phyloP scores from a whole-genome alignment of 1,140 invertebrate genomes.

The Trachymyrmex septentrionalis region DNA sequence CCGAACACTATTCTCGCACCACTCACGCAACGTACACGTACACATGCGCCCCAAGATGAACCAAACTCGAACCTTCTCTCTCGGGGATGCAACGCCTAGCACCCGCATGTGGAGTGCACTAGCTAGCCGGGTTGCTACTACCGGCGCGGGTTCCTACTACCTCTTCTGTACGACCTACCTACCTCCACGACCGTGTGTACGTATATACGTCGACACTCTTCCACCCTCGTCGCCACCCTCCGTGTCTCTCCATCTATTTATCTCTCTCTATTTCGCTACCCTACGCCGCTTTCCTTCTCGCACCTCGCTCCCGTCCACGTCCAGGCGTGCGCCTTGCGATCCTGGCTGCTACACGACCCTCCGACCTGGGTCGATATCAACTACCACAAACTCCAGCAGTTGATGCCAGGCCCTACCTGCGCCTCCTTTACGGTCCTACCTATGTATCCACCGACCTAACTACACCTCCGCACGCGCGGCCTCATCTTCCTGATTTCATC shows the following conservation, averaged over 20 bases:
- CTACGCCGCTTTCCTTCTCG: slow-evolving; percentile 48
- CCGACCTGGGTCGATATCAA: slow-evolving; percentile 84
- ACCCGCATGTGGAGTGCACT: slow-evolving; percentile 84
- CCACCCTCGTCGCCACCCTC: slow-evolving; percentile 37
- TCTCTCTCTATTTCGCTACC: slow-evolving; percentile 40
- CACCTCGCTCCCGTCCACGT: slow-evolving; percentile 65
- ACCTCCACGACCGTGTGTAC: slow-evolving; percentile 41
- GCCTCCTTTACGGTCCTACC: slow-evolving; percentile 63
- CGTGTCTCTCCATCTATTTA: slow-evolving; percentile 44
- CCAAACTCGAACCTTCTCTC: slow-evolving; percentile 62
- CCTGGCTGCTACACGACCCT: slow-evolving; percentile 73
- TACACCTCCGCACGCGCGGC: slow-evolving; percentile 21
- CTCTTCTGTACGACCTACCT: slow-evolving; percentile 64
- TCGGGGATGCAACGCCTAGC: slow-evolving; percentile 81
- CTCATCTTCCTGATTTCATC: slow-evolving; percentile 46
- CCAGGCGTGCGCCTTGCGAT: slow-evolving; percentile 81
- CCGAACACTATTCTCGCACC: slow-evolving; percentile 64
- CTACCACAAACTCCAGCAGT: slow-evolving; percentile 76
- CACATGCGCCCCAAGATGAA: slow-evolving; percentile 36
- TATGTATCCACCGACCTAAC: slow-evolving; percentile 58
- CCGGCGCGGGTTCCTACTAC: slow-evolving; percentile 71
- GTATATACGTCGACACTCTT: slow-evolving; percentile 30
- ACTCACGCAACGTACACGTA: slow-evolving; percentile 48
- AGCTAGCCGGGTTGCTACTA: slow-evolving; percentile 85
- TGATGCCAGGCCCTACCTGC: slow-evolving; percentile 72